Base-by-base conservation (phyloP, 2,888 invertebrate genomes). In the Pachliopta kotzebuea region DNA sequence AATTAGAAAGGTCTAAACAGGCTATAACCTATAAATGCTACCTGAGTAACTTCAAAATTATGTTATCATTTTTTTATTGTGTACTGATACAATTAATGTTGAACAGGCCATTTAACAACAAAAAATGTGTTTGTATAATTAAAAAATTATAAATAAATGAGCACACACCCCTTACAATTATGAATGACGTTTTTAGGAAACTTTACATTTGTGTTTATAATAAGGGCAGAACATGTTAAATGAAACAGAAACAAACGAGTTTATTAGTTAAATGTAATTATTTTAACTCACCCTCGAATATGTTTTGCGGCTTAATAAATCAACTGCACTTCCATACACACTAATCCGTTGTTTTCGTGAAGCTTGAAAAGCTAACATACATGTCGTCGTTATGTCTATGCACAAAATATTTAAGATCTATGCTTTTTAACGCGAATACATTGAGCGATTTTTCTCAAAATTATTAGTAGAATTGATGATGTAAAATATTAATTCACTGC, bases 281-380 rank as follows among this genome's bases (percentile, higher is more conserved):
- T 61, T 62, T 63, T 66, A 68, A 76, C 90, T 86, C 84, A 92
- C 92, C 89, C 84, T 81, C 81, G 84, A 85, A 86, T 84, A 85
- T 86, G 86, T 88, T 87, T 91, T 92, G 91, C 93, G 92, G 92
- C 93, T 93, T 93, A 93, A 92, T 93, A 93, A 91, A 90, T 92
- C 92, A 91, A 93, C 93, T 91, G 88, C 90, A 92, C 92, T 92
- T 87, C 85, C 90, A 88, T 88, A 88, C 91, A 93, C 92, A 88
- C 88, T 88, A 86, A 83, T 88, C 91, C 92, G 92, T 92, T 91
- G 91, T 91, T 91, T 80, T 81, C 78, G 76, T 78, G 89, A 90
- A 89, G 90, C 90, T 90, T 88, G 85, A 86, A 88, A 88, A 88
- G 86, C 84, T 80, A 82, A 79, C 77, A 79, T 78, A 81, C 78